These are phyloP conservation scores for Pantherophis alleghaniensis DNA, from an alignment of 2,797 vertebrate species.

Conservation along the genomic window DNA sequence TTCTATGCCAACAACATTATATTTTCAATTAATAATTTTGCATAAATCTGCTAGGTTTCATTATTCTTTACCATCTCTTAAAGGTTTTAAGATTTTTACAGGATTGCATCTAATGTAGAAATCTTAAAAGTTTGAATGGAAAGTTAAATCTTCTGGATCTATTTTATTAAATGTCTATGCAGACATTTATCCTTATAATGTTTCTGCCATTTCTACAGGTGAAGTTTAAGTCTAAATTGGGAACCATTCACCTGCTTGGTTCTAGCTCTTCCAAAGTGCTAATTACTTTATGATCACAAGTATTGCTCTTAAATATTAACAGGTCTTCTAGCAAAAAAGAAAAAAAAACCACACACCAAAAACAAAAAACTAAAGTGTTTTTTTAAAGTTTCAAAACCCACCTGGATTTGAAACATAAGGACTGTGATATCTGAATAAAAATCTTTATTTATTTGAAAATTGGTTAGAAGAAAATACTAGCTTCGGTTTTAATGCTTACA, in stretches of 20 bases:
- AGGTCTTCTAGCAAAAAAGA: background rate
- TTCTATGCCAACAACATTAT: background rate
- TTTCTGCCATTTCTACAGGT: background rate
- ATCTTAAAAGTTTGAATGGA: background rate
- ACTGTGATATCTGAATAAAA: background rate
- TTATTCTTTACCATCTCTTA: background rate
- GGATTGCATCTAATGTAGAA: background rate
- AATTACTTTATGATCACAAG: background rate
- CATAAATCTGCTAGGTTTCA: background rate
- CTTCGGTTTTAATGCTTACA: background rate
- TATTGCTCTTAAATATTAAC: background rate
- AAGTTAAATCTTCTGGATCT: background rate
- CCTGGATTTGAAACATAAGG: background rate
- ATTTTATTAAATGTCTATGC: background rate
- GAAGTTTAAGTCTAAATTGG: background rate
- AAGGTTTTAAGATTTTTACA: background rate
- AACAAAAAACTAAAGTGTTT: background rate
- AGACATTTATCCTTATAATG: background rate
- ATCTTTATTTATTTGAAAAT: background rate
- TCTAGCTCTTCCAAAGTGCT: background rate
- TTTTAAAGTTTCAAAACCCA: background rate
- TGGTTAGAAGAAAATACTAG: background rate
- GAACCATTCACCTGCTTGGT: background rate
- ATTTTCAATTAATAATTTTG: background rate
- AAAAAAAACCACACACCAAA: background rate